Base-by-base conservation (phyloP, 1,140 invertebrate genomes). In the Drosophila sp. region DNA sequence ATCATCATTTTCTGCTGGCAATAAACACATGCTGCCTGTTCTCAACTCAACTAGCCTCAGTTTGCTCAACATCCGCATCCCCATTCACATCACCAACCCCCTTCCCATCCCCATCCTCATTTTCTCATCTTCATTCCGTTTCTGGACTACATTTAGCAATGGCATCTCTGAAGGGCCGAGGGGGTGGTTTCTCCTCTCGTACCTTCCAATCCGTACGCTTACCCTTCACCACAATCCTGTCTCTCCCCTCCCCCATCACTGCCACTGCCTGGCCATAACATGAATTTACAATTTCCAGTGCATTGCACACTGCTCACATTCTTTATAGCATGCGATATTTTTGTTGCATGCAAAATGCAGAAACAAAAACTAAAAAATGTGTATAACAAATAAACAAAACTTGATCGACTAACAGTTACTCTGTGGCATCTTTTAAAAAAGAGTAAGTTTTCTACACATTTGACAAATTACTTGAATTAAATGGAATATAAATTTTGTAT, bases 1-100 rank as follows among this genome's bases (percentile, higher is more conserved):
- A 87, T 87, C 82, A 87, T 87, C 82, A 87, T 89, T 87, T 89
- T 87, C 79, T 82, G 78, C 83, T 89, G 83, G 82, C 82, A 87
- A 89, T 87, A 87, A 87, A 87, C 82, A 86, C 82, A 86, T 86
- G 82, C 82, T 87, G 82, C 69, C 75, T 76, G 75, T 63, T 87
- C 54, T 61, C 78, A 73, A 40, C 69, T 63, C 70, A 51, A 67
- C 63, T 76, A 64, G 38, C 40, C 57, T 7, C 21, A 18, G 7
- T 50, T n/a, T 54, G 46, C 29, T n/a, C n/a, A 7, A 7, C 29
- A n/a, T 43, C 7, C 16, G n/a, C 41, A 11, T 25, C 14, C 34
- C 8, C 43, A 16, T 4, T 0, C 32, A 7, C 25, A 6, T 18
- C 51, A 0, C 4, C 11, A 36, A 36, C n/a, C n/a, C n/a, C n/a